A percentile compares a stretch with the other conserved stretches of the same genome.
Conservation (phyloP, 2,797 vertebrate genomes). For the Muraenolepis orangiensis region DNA sequence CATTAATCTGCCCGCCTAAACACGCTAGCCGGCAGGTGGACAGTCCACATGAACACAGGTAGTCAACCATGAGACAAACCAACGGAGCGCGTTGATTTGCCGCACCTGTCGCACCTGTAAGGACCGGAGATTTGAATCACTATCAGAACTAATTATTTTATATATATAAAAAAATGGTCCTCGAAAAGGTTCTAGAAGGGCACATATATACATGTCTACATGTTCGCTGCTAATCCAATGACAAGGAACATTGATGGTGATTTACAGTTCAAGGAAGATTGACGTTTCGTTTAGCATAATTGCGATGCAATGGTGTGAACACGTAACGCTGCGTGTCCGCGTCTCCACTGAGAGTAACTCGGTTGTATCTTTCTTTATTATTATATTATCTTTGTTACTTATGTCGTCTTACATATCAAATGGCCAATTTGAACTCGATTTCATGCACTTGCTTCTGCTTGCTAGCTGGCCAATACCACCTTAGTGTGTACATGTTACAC, state of each 20-base stretch:
- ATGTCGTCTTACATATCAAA: conserved; percentile 38
- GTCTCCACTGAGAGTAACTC: conserved; percentile 38
- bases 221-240: neutral
- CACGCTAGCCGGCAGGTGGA: conserved; percentile 21
- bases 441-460: conserved; percentile 34
- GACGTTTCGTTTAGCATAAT: neutral
- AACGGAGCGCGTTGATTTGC: too few species aligned
- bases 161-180: too few species aligned
- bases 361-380: conserved; percentile 48
- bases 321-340: conserved; percentile 3
- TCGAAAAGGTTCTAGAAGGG: too few species aligned
- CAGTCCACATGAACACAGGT: conserved; percentile 12
- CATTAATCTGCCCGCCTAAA: conserved; percentile 41
- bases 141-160: too few species aligned
- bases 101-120: too few species aligned
- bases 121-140: too few species aligned
- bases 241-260: neutral
- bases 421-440: conserved; percentile 28
- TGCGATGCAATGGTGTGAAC: neutral
- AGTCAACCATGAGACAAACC: neutral
- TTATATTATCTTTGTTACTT: too few species aligned
- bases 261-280: neutral
- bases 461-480: conserved; percentile 7
- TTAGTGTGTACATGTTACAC: neutral
- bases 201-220: neutral